Evolutionary conservation across 2,797 vertebrate species (phyloP), one percentile per base, ranked within the genome.

Genomic region (Lindbergichthys nudifrons): DNA sequence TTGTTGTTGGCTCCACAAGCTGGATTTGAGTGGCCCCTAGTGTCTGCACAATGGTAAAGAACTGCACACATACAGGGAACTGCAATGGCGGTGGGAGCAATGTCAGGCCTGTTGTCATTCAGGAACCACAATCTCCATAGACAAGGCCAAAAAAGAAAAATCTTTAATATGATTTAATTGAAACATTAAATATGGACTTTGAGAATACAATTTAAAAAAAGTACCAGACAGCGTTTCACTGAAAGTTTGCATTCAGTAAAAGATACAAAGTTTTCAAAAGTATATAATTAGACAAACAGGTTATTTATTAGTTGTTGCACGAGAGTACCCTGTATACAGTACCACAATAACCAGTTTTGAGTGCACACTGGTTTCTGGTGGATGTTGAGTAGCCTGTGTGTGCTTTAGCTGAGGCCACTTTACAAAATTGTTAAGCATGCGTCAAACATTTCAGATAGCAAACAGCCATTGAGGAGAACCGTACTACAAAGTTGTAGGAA

Each of bases 1-100:
- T 39, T 11, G 14, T n/a, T 54, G n/a, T 59, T 70, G 36, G 53
- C 47, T 53, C 13, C n/a, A 70, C 30, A 52, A 3, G 12, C 47
- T 81, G 65, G 65, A 53, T 64, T 53, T 68, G 61, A 73, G 74
- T 77, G 79, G 18, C 87, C 74, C 39, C 87, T 87, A 68, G 80
- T 86, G 84, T 57, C 63, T 47, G 42, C 50, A 7, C 3, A 30
- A 42, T 14, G 18, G 14, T 52, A 3, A 11, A n/a, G 21, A 65
- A 32, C 58, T 62, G 26, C 77, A 75, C 42, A 57, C 9, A 10
- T 46, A 19, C 19, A 43, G 47, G 10, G 7, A 10, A 51, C 16
- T 21, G 7, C 39, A 59, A 21, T 23, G 30, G 23, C n/a, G 6
- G 36, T 46, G 23, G 1, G 19, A 56, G 21, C 11, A n/a, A 11